These are phyloP conservation scores for Meriones unguiculatus DNA, from an alignment of 2,113 vertebrate genomes.

Conservation along the genomic window DNA sequence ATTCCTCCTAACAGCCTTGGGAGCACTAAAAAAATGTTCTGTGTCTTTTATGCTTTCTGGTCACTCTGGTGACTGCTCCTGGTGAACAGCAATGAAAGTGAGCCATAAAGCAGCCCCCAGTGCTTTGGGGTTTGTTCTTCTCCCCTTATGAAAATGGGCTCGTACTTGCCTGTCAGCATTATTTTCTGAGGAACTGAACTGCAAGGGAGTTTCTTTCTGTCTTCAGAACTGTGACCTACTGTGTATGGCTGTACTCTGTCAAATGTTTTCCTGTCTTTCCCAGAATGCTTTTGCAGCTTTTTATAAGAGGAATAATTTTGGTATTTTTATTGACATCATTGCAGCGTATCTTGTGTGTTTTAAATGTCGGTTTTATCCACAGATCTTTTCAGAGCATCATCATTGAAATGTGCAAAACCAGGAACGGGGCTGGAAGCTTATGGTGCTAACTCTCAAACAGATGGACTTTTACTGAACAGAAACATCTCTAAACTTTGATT, in stretches of 20 bases:
- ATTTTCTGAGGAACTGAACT: conserved; percentile 29
- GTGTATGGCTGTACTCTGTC: not conserved
- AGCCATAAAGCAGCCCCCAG: not conserved
- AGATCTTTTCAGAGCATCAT: not conserved
- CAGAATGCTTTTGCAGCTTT: not conserved
- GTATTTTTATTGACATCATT: not conserved
- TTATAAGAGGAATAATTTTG: not conserved
- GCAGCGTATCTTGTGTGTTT: not conserved
- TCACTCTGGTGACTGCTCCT: conserved; percentile 44
- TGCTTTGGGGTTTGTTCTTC: not conserved
- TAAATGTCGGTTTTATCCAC: not conserved
- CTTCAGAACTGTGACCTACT: not conserved
- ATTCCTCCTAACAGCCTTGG: conserved; percentile 64
- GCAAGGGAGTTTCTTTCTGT: not conserved
- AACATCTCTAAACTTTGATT: not conserved
- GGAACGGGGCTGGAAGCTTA: not conserved
- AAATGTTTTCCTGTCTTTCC: not conserved
- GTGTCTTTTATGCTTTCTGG: conserved; percentile 62
- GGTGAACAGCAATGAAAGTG: conserved; percentile 30
- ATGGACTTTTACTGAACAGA: not conserved
- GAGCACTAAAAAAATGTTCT: conserved; percentile 57
- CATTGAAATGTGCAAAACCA: not conserved
- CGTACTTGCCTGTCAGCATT: not conserved
- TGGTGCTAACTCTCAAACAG: not conserved
- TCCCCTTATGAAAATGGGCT: not conserved